A percentile compares a stretch with the other conserved stretches of the same genome.
Evolutionary conservation across 2,113 vertebrate genomes (phyloP).

Genomic region (Phrynocephalus versicolor): DNA sequence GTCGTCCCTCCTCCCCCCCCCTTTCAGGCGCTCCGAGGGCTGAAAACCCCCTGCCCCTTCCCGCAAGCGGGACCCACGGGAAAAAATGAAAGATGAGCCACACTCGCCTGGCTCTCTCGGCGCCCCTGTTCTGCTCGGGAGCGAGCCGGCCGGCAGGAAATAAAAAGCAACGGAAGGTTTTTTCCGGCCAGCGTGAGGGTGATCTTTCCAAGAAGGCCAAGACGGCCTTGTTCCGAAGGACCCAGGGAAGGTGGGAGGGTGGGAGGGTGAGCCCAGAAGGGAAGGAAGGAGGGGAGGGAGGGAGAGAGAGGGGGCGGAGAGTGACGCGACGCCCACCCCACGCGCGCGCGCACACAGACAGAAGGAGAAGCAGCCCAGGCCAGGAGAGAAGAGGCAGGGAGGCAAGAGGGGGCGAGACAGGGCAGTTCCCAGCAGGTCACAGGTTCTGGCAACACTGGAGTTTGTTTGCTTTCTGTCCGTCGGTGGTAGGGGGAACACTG

Average conservation of each 20-base stretch:
- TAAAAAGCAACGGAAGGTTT: too few species aligned
- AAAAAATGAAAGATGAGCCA: constrained; percentile 25
- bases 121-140: too few species aligned
- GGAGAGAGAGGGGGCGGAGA: constrained; percentile 48
- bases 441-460: constrained; percentile 96
- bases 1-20: neutral
- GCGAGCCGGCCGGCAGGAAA: too few species aligned
- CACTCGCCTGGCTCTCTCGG: too few species aligned
- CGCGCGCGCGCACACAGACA: constrained; percentile 66
- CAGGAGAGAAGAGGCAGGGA: constrained; percentile 53
- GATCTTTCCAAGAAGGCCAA: too few species aligned
- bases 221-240: constrained; percentile 56
- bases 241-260: constrained; percentile 62
- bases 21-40: too few species aligned
- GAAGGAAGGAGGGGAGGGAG: constrained; percentile 38
- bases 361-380: constrained; percentile 70
- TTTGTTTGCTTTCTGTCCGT: constrained; percentile 92
- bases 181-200: too few species aligned
- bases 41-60: too few species aligned
- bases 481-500: constrained; percentile 93
- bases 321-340: constrained; percentile 29
- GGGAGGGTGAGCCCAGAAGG: constrained; percentile 73
- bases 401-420: too few species aligned
- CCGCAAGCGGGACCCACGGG: constrained; percentile 52
- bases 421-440: constrained; percentile 76